Percentiles rank a stretch among this genome's conserved stretches.
Evolutionary conservation across 2,113 vertebrate genomes (phyloP).

Genomic region (Aspidoscelis tigris): DNA sequence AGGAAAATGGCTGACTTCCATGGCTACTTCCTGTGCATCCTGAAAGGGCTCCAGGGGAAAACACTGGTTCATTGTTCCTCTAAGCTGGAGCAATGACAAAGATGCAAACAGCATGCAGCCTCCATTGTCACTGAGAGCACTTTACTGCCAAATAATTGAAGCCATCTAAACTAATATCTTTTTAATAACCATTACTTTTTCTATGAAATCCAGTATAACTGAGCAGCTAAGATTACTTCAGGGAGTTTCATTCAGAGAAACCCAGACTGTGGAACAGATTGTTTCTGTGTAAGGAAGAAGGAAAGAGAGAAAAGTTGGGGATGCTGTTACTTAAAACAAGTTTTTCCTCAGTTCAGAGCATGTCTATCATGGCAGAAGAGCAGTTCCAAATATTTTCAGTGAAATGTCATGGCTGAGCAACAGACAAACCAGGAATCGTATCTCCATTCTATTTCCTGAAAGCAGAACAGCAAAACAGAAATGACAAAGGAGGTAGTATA

Average conservation of each 20-base stretch:
- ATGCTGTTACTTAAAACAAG: conserved; percentile 20
- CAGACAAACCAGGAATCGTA: neutral
- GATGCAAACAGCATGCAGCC: too few species aligned
- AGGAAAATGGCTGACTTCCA: too few species aligned
- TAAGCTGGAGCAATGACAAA: too few species aligned
- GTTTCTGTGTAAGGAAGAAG: fast-evolving
- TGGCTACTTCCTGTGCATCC: too few species aligned
- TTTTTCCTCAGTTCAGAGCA: conserved; percentile 17
- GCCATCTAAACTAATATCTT: too few species aligned
- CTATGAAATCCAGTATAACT: conserved; percentile 13
- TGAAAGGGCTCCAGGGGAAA: too few species aligned
- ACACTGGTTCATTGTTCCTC: too few species aligned
- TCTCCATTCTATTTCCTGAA: neutral
- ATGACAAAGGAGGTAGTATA: neutral
- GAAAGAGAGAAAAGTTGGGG: neutral
- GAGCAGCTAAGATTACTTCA: neutral
- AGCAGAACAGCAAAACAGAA: neutral
- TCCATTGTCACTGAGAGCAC: too few species aligned
- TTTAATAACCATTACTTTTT: neutral
- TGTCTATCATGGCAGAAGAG: conserved; percentile 13
- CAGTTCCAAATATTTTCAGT: neutral
- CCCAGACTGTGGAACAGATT: neutral
- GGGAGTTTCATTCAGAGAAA: conserved; percentile 27
- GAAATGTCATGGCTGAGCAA: neutral
- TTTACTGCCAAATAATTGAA: too few species aligned